These are phyloP conservation scores for Oriolus oriolus DNA, from an alignment of 2,113 vertebrate species.

Conservation along the genomic window DNA sequence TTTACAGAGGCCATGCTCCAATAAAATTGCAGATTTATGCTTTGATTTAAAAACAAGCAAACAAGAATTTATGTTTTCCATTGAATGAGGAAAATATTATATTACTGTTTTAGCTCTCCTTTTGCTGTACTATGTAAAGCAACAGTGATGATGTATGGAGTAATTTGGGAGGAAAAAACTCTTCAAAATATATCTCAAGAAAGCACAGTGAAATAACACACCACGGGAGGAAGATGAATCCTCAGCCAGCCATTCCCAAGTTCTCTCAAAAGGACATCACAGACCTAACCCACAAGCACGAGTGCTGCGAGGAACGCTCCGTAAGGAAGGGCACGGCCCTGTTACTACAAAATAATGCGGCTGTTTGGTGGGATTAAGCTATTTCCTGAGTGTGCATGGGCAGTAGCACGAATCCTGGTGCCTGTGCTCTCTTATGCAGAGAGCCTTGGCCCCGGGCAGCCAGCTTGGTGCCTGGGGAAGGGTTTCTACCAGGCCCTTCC, in stretches of 20 bases:
- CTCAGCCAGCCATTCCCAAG: background rate
- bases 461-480: background rate
- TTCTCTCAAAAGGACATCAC: background rate
- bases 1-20: background rate
- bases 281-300: accelerated
- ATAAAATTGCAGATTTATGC: background rate
- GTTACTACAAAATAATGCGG: accelerated
- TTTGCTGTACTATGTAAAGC: background rate
- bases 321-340: too few relatives aligned
- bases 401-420: accelerated
- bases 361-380: background rate
- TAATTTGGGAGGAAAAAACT: background rate
- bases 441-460: background rate
- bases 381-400: background rate
- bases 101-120: background rate
- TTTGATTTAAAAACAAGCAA: background rate
- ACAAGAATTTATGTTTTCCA: background rate
- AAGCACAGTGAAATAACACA: background rate
- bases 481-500: background rate
- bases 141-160: background rate
- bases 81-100: background rate
- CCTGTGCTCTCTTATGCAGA: accelerated
- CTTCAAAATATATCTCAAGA: background rate
- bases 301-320: accelerated
- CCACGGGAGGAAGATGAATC: background rate